These are phyloP conservation scores for Mesoclemmys tuberculata DNA, from an alignment of 2,113 vertebrate species.

Conservation along the genomic window DNA sequence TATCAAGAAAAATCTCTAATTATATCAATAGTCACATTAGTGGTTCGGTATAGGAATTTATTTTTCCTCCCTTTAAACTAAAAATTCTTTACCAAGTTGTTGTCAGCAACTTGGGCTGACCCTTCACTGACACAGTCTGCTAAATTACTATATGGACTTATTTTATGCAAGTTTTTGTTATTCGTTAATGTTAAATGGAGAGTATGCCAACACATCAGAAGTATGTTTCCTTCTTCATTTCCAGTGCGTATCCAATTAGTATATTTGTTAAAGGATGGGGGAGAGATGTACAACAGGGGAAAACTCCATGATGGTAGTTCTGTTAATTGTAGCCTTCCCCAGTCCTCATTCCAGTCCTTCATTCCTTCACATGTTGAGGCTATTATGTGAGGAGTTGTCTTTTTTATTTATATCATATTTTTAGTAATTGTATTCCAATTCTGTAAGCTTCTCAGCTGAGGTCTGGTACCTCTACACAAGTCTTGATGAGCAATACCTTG, in stretches of 20 bases:
- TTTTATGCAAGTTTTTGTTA: not conserved
- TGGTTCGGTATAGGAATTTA: not conserved
- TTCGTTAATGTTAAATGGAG: not conserved
- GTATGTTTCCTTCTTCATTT: not conserved
- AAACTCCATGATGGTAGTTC: rapidly evolving
- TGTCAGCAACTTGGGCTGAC: not conserved
- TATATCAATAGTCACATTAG: not conserved
- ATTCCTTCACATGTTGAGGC: not conserved
- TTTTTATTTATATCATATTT: not conserved
- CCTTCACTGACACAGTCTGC: not conserved
- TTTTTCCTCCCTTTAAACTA: not conserved
- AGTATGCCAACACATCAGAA: not conserved
- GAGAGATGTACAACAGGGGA: not conserved
- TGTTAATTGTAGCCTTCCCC: not conserved
- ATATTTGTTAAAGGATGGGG: not conserved
- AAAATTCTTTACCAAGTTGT: not conserved
- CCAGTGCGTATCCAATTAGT: not conserved
- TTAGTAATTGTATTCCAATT: not conserved
- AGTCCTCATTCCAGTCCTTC: not conserved
- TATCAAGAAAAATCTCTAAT: not conserved
- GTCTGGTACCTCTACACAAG: not conserved
- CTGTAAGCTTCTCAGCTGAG: not conserved
- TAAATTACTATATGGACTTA: not conserved
- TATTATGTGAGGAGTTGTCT: not conserved
- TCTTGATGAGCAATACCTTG: not conserved